Base-by-base conservation (phyloP, 53 echinoderm and acorn worm species). In the Stichopus horrens region DNA sequence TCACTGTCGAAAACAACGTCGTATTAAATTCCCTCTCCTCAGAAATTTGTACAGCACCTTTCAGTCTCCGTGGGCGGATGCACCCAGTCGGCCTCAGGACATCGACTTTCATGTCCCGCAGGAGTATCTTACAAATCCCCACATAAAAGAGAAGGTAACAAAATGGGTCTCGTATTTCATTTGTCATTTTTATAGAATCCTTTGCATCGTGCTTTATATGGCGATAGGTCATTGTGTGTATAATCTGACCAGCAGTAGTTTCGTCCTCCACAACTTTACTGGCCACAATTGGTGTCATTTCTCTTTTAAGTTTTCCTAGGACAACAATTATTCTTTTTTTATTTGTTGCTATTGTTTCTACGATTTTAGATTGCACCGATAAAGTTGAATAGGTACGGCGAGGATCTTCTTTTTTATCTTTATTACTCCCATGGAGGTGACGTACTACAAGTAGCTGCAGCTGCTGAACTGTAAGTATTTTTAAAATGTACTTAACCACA, bases 401-500 rank as follows among this genome's bases (percentile, higher is more conserved):
- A 98, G 79, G 95, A 98, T 82, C 93, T 98, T 55, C 76, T 98
- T 76, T 98, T 98, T 83, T 92, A 98, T 83, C 86, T 98, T 10
- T 98, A 98, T 92, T 98, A 98, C 91, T 96, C 98, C 20, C 98
- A 96, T 58, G 98, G 98, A n/a, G 97, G 98, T 23, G 98, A 98
- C 75, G 95, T 98, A 10, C 79, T 98, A 86, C 95, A 96, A 88
- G 90, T 96, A 66, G 98, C 98, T 11, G 95, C 96, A 18, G 98
- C 98, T 55, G 97, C 97, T 54, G 97, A 97, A 94, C 63, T 97
- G 97, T 97, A 91, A 97, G 97, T 95, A 83, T 53, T 18, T 23
- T 13, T 37, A 37, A 37, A 37, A 37, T 37, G 37, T 37, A 37
- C 37, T 37, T 37, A 37, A 37, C n/a, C n/a, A n/a, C n/a, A n/a